Evolutionary conservation across 2,113 vertebrate species (phyloP).

Genomic region (Trochalopteron elliotii): DNA sequence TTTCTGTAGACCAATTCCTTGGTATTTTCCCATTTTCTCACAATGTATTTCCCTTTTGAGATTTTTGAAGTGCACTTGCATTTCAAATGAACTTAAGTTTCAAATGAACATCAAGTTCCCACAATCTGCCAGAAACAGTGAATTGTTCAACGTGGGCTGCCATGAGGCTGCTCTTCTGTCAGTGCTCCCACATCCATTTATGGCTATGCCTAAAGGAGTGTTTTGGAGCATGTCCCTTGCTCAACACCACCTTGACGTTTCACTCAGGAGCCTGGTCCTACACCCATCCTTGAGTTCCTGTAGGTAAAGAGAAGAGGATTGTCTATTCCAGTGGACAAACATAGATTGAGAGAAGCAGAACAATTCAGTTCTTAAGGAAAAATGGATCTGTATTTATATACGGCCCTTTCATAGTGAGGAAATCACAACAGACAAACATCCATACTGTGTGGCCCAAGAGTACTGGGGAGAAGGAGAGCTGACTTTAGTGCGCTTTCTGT

Average conservation of each 20-base stretch:
- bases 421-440: neutral
- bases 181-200: neutral
- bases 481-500: neutral
- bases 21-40: neutral
- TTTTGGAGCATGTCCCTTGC: neutral
- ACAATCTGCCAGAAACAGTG: neutral
- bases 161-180: neutral
- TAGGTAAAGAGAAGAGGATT: neutral
- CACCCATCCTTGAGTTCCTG: fast-evolving
- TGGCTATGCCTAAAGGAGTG: neutral
- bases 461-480: neutral
- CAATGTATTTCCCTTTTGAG: neutral
- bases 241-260: neutral
- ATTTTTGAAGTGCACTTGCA: neutral
- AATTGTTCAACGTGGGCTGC: neutral
- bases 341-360: neutral
- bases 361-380: neutral
- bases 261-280: neutral
- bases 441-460: neutral
- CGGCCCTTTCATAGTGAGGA: neutral
- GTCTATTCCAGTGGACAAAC: neutral
- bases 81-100: neutral
- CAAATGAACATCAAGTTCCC: neutral
- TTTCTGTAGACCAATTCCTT: neutral
- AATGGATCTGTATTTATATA: neutral